Conservation (phyloP, 2,888 invertebrate genomes). For the Sphecodes monilicornis region DNA sequence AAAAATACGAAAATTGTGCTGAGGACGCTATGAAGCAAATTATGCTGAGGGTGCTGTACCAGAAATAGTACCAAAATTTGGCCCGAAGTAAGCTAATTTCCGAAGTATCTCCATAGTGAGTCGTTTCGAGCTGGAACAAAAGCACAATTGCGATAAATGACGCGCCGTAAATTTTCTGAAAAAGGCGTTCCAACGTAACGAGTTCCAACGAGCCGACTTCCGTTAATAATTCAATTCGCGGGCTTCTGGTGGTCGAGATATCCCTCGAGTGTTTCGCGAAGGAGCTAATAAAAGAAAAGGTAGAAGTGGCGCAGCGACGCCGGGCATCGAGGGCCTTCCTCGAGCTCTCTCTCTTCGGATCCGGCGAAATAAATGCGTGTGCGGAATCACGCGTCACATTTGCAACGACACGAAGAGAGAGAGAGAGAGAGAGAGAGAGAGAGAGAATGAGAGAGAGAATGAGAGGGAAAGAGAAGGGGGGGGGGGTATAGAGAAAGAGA, state of each 20-base stretch:
- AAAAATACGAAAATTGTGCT: too few species aligned
- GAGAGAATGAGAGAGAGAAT: neutral
- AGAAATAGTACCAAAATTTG: neutral
- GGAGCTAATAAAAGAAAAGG: slow-evolving; percentile 2
- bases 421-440: neutral
- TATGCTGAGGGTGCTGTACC: neutral
- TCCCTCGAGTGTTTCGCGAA: slow-evolving; percentile 25
- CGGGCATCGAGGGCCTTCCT: neutral
- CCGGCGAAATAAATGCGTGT: slow-evolving; percentile 39
- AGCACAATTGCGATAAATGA: neutral
- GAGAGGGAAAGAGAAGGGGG: neutral
- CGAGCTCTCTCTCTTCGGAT: neutral
- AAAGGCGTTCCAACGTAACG: slow-evolving; percentile 5
- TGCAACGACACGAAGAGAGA: slow-evolving; percentile 38
- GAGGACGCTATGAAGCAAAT: neutral
- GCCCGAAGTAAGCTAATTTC: neutral
- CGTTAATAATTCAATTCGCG: slow-evolving; percentile 33
- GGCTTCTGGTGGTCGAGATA: slow-evolving; percentile 10
- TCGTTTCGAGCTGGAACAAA: neutral
- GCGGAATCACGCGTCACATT: slow-evolving; percentile 46
- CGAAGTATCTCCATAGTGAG: neutral
- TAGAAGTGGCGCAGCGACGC: neutral
- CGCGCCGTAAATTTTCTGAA: slow-evolving; percentile 7
- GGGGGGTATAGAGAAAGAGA: too few species aligned
- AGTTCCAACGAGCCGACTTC: slow-evolving; percentile 3